Base-by-base conservation (phyloP, 1,140 invertebrate genomes). In the Cataglyphis hispanica region DNA sequence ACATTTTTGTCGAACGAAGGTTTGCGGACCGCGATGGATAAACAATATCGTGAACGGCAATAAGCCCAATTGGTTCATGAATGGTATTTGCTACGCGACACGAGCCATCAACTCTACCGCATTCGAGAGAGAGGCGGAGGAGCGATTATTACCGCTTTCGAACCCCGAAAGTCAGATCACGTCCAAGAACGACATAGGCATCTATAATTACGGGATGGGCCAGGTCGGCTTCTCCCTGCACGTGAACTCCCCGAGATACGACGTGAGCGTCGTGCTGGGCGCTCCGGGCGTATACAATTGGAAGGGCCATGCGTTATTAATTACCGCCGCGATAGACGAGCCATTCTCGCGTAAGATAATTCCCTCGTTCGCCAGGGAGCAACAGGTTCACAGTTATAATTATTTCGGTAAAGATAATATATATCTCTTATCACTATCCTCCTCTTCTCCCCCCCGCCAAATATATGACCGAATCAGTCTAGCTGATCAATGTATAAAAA, bases 271-370 rank as follows among this genome's bases (percentile, higher is more conserved):
- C 34, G 94, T 95, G 50, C 93, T 97, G n/a, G 96, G 96, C 1
- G 95, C 95, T 1, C 96, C 96, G 0, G 96, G 96, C 1, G 91
- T 96, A 13, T 91, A 94, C 22, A 94, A 94, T 4, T 96, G 96
- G 96, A 95, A 95, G 61, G 96, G 96, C 31, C 31, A 66, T 7
- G 43, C 88, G 8, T 19, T 87, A 63, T 63, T 91, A 46, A 58
- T 70, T n/a, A 58, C 70, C 8, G 34, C 37, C 11, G n/a, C 27
- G 34, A 1, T 63, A 25, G 0, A 27, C 1, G 31, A 2, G 7
- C 0, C 25, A 27, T 27, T 34, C 2, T 27, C 31, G 64, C 22
- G 22, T 10, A 64, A 11, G 7, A 61, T 84, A 43, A 85, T 85
- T 56, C 85, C 86, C 0, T 37, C 56, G 2, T 60, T 84, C 11